phyloP scores from a whole-genome alignment of 2,888 invertebrate species.

The Pristionchus arcanus region DNA sequence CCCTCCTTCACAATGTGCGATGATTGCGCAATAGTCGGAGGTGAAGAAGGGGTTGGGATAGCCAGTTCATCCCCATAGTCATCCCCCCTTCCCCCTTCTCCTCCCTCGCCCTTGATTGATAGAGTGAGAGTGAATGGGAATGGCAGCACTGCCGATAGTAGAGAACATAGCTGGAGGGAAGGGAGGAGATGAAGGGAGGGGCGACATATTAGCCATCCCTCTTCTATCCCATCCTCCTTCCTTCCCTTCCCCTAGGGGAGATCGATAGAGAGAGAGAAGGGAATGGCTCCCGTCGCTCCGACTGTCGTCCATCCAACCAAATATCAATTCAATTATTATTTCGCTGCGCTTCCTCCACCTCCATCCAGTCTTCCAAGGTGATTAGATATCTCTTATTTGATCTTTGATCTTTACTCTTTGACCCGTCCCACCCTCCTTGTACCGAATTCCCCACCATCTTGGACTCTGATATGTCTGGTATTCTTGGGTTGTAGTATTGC shows the following conservation, averaged over 20 bases:
- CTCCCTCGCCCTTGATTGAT: background rate
- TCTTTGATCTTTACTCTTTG: slow-evolving; percentile 31
- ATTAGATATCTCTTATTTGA: background rate
- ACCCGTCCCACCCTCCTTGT: background rate
- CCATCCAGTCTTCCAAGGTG: slow-evolving; percentile 46
- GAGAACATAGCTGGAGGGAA: background rate
- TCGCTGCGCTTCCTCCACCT: slow-evolving; percentile 1
- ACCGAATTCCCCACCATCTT: background rate
- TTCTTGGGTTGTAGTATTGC: slow-evolving; percentile 91
- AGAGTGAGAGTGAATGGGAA: slow-evolving; percentile 3
- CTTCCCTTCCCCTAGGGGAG: background rate
- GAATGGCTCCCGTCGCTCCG: slow-evolving; percentile 7
- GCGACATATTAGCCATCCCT: background rate
- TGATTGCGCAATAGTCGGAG: background rate
- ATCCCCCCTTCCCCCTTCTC: background rate
- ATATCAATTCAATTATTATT: slow-evolving; percentile 53
- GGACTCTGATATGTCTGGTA: slow-evolving; percentile 98
- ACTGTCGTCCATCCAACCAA: background rate
- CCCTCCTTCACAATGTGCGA: background rate
- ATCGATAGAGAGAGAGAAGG: background rate
- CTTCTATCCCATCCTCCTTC: background rate
- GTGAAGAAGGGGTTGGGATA: background rate
- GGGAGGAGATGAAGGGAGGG: background rate
- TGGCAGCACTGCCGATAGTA: background rate
- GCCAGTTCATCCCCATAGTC: slow-evolving; percentile 25